A percentile compares a stretch with the other conserved stretches of the same genome.
These are phyloP conservation scores for Pantala flavescens DNA, from an alignment of 1,140 invertebrate species.

Conservation along the genomic window DNA sequence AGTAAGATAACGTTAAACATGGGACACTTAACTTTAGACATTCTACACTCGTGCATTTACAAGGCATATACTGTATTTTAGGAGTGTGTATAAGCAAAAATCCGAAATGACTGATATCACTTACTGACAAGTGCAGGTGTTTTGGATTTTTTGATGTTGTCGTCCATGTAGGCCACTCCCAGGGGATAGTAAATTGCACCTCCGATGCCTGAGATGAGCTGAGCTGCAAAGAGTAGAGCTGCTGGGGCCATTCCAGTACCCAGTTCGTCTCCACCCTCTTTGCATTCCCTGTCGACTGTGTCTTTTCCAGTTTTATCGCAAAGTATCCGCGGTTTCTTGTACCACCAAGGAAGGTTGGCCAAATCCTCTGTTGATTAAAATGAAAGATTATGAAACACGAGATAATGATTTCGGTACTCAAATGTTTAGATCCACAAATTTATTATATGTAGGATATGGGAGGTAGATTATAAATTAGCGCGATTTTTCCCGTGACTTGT, in stretches of 20 bases:
- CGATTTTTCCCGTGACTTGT: no score
- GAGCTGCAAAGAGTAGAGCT: constrained; percentile 48
- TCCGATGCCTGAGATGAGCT: constrained; percentile 55
- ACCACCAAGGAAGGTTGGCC: background rate
- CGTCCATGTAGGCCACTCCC: constrained; percentile 59
- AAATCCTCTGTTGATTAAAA: no score
- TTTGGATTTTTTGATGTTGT: constrained; percentile 58
- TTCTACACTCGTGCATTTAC: no score
- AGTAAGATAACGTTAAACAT: no score
- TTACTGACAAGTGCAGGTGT: constrained; percentile 52
- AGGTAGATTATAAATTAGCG: no score
- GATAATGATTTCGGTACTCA: no score
- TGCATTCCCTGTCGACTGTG: constrained; percentile 33
- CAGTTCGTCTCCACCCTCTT: constrained; percentile 40
- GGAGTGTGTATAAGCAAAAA: no score
- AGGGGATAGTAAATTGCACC: constrained; percentile 53
- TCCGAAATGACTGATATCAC: constrained; percentile 24
- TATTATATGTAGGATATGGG: no score
- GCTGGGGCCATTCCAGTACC: constrained; percentile 42
- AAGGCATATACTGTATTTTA: no score
- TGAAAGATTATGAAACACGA: no score
- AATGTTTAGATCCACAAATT: no score
- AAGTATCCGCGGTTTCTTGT: background rate
- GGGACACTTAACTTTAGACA: no score
- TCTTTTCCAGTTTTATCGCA: background rate